A percentile compares a stretch with the other conserved stretches of the same genome.
phyloP scores from a whole-genome alignment of 1,140 invertebrate genomes.

The Drosophila nigrodunni region DNA sequence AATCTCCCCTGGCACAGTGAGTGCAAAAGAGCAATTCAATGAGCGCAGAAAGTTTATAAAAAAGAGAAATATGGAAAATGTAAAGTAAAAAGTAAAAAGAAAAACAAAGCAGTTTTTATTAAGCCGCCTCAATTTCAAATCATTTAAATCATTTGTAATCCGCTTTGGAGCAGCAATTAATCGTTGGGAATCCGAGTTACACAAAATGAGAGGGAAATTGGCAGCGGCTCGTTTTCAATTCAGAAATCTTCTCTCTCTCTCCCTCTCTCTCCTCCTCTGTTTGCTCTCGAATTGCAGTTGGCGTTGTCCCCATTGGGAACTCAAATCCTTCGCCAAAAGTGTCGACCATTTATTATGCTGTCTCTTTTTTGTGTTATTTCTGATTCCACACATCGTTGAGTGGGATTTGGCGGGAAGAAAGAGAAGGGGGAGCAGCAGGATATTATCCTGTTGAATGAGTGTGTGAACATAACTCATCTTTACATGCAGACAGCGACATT shows the following conservation, averaged over 20 bases:
- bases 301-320: conserved; percentile 6
- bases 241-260: conserved; percentile 16
- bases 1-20: conserved; percentile 42
- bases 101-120: conserved; percentile 66
- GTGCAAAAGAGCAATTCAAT: conserved; percentile 71
- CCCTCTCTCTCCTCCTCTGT: conserved; percentile 11
- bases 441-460: conserved; percentile 48
- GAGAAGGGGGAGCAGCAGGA: conserved; percentile 25
- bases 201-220: conserved; percentile 26
- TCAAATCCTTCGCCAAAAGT: conserved; percentile 43
- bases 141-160: conserved; percentile 62
- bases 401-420: too few species aligned
- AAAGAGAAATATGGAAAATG: not conserved
- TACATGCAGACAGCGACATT: conserved; percentile 12
- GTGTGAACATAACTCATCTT: conserved; percentile 48
- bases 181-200: conserved; percentile 48
- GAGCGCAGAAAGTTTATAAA: not conserved
- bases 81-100: not conserved
- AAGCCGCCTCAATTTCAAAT: conserved; percentile 60
- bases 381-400: conserved; percentile 39
- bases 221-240: conserved; percentile 25
- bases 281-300: conserved; percentile 24
- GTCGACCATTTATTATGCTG: conserved; percentile 45
- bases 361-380: conserved; percentile 13
- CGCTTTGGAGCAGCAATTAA: conserved; percentile 71